Evolutionary conservation across 1,140 invertebrate genomes (phyloP), one percentile per base, ranked within the genome.

Genomic region (Drosophila setifemur): DNA sequence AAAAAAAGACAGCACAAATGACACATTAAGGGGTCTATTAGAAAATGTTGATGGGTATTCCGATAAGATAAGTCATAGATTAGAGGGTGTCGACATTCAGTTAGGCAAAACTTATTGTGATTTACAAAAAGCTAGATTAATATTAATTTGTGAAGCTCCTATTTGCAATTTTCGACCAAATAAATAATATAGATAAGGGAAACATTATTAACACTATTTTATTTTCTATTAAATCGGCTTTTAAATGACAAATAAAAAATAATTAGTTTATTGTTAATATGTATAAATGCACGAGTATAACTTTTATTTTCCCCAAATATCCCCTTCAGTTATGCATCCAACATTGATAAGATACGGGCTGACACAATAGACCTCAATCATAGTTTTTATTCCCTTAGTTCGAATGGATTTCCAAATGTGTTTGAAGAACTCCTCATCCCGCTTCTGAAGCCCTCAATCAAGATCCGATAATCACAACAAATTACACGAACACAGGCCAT

Each of bases 401-500:
- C 16, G 4, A 21, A 23, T 16, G 28, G 3, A 14, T 21, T 28
- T 45, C 14, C n/a, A n/a, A 16, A 1, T 35, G 14, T 43, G 16
- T 26, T 9, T 23, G n/a, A 23, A 8, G 5, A 8, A 43, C 26
- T 54, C 4, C 31, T 29, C 8, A 78, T 78, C 63, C 69, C 42
- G 47, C 64, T 69, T 44, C 44, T n/a, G 39, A 33, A 28, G 4
- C 61, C 61, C 5, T 40, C 37, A 57, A 72, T 82, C 58, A 42
- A 57, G 58, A 31, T 53, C 49, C 29, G 61, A 83, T 77, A 77
- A 77, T 83, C 77, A 58, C 55, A 49, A 54, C 77, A 82, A 76
- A 81, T 81, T 76, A 81, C 61, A 54, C 48, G 35, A 28, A 23
- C 47, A 28, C 40, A 63, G 16, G 3, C 39, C 47, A 52, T 18